phyloP scores from a whole-genome alignment of 1,140 invertebrate species.

The Bombus ignitus region DNA sequence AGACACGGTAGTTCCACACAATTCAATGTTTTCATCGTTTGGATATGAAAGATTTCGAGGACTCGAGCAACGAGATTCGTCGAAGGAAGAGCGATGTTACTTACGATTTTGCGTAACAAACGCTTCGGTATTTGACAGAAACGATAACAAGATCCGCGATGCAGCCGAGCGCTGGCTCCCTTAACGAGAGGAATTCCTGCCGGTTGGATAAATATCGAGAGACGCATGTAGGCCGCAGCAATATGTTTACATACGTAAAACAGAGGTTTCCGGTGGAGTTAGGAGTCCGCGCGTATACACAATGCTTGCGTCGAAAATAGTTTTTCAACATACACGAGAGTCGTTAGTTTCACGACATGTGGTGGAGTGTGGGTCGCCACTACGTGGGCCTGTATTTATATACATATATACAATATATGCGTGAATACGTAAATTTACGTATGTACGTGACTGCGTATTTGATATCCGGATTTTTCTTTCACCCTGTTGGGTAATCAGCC shows the following conservation, averaged over 20 bases:
- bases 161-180: not conserved
- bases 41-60: not conserved
- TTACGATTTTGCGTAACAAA: not conserved
- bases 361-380: conserved; percentile 31
- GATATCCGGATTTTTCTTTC: conserved; percentile 37
- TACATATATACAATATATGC: conserved; percentile 10
- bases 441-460: conserved; percentile 36
- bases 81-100: not conserved
- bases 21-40: not conserved
- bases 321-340: conserved; percentile 63
- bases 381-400: conserved; percentile 43
- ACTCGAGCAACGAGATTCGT: not conserved
- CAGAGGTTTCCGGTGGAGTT: conserved; percentile 38
- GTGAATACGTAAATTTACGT: conserved; percentile 20
- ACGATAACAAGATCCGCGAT: not conserved
- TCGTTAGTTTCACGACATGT: conserved; percentile 36
- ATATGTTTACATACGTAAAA: conserved; percentile 45
- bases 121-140: not conserved
- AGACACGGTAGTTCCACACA: not conserved
- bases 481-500: conserved; percentile 17
- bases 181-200: conserved; percentile 32
- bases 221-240: conserved; percentile 37
- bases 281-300: conserved; percentile 38
- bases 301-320: conserved; percentile 71
- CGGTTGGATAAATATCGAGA: conserved; percentile 28